Conservation (phyloP, 2,888 invertebrate genomes). For the Parthenolecanium corni region DNA sequence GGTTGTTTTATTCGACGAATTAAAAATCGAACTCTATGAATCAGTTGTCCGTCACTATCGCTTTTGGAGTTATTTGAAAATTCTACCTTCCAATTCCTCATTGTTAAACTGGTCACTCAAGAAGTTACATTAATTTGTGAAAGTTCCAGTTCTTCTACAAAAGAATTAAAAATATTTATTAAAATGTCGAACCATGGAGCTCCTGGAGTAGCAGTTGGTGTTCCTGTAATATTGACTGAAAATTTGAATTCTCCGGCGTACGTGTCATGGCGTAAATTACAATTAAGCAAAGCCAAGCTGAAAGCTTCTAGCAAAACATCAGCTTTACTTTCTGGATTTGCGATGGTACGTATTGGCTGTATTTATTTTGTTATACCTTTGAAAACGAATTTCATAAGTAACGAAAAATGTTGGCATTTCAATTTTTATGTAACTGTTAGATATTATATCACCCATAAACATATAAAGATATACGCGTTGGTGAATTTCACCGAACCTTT, state of each 20-base stretch:
- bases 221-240: constrained; percentile 13
- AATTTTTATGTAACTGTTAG: too few relatives aligned
- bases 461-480: too few relatives aligned
- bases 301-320: constrained; percentile 98
- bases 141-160: too few relatives aligned
- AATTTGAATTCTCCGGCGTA: constrained; percentile 52
- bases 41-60: background rate
- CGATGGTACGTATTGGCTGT: constrained; percentile 64
- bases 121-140: too few relatives aligned
- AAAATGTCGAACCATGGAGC: constrained; percentile 18
- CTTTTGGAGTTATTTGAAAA: too few relatives aligned
- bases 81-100: too few relatives aligned
- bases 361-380: background rate
- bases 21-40: background rate
- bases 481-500: too few relatives aligned
- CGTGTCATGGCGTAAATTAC: constrained; percentile 78
- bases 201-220: constrained; percentile 35
- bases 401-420: too few relatives aligned
- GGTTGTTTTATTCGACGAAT: constrained; percentile 64
- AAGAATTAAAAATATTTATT: too few relatives aligned
- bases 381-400: background rate
- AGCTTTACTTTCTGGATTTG: constrained; percentile 90
- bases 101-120: too few relatives aligned
- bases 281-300: constrained; percentile 89
- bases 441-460: too few relatives aligned